Evolutionary conservation across 1,140 invertebrate species (phyloP), one percentile per base, ranked within the genome.

Genomic region (Armadillidium nasatum): DNA sequence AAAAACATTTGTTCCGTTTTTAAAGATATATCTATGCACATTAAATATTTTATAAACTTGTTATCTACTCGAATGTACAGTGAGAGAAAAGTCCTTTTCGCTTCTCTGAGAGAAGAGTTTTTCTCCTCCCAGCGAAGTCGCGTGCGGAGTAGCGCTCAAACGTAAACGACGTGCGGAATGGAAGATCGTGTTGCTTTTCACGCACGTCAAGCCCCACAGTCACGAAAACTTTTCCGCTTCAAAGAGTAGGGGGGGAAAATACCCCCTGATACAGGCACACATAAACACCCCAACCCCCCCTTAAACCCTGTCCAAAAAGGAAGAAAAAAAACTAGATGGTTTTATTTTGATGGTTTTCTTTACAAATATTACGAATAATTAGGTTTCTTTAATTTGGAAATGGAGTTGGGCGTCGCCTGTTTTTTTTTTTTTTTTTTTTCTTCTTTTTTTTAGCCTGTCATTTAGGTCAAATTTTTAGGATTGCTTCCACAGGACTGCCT

Each of bases 361-460:
- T 60, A 15, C 50, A 60, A 13, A 60, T 60, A 60, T 60, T 15
- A 60, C 50, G 50, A 60, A 60, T 60, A 60, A 60, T 60, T 60
- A 60, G 50, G 11, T 60, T 60, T 60, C 50, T 60, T 60, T 60
- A 60, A 60, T 60, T 60, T 60, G 50, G 50, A 60, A 60, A 60
- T 60, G 50, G 50, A 60, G 11, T 15, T 60, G 50, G 50, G 50
- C 50, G 50, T 60, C 11, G 50, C 50, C 50, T 4, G 50, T 60
- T 60, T 60, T 13, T 33, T 33, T 33, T 33, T 33, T 33, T 6
- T 1, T 33, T 33, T 33, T 33, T 6, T 33, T 1, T 33, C 2
- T 33, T 33, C 6, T 33, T 33, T 33, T 13, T 60, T 60, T 60
- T 7, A 7, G 33, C 50, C 11, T 60, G 50, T 60, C 50, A 60